Conservation (phyloP, 2,888 invertebrate genomes). For the Drosophila recens region DNA sequence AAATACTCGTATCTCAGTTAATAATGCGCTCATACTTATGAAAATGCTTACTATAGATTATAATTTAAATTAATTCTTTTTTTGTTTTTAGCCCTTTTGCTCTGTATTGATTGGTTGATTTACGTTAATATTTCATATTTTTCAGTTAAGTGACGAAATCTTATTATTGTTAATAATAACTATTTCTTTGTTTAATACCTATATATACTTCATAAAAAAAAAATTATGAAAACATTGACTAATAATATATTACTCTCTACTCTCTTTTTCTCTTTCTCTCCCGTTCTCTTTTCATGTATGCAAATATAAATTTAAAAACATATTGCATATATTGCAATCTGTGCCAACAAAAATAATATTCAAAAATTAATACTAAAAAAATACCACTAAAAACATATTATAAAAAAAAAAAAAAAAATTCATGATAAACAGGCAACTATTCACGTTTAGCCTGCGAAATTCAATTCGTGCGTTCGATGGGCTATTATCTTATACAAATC, state of each 20-base stretch:
- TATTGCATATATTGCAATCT: slow-evolving; percentile 7
- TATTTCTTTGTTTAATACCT: slow-evolving; percentile 20
- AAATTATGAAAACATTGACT: slow-evolving; percentile 47
- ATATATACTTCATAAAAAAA: slow-evolving; percentile 16
- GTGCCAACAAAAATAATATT: slow-evolving; percentile 19
- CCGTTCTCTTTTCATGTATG: slow-evolving; percentile 29
- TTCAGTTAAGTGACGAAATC: slow-evolving; percentile 31
- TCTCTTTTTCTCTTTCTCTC: slow-evolving; percentile 61
- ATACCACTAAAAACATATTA: slow-evolving; percentile 18
- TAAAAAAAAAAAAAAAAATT: slow-evolving; percentile 19
- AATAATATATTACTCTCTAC: slow-evolving; percentile 68
- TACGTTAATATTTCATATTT: slow-evolving; percentile 4
- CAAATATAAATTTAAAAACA: slow-evolving; percentile 2
- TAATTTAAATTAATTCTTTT: slow-evolving; percentile 15
- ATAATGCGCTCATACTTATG: slow-evolving; percentile 62
- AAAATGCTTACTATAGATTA: slow-evolving; percentile 29
- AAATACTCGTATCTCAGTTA: slow-evolving; percentile 39
- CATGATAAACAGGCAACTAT: slow-evolving; percentile 92
- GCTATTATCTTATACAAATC: slow-evolving; percentile 99
- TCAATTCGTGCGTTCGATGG: slow-evolving; percentile 98
- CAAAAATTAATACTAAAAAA: slow-evolving; percentile 22
- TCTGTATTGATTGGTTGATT: slow-evolving; percentile 13
- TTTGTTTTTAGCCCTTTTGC: slow-evolving; percentile 24
- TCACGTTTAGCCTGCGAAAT: slow-evolving; percentile 98
- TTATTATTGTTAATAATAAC: slow-evolving; percentile 46